These are phyloP conservation scores for Riparia riparia DNA, from an alignment of 2,113 vertebrate species.

Conservation along the genomic window DNA sequence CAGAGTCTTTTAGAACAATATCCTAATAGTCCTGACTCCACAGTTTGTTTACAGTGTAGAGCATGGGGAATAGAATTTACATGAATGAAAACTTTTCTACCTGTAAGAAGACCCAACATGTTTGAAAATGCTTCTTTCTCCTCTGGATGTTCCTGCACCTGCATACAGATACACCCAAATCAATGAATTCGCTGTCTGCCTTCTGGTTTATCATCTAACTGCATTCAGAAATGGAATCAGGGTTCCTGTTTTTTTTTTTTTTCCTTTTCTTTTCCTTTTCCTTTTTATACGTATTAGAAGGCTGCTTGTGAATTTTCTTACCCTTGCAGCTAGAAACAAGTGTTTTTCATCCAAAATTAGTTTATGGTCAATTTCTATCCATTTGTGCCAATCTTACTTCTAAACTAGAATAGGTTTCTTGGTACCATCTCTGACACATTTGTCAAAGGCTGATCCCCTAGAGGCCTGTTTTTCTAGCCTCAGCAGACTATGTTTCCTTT, in stretches of 20 bases:
- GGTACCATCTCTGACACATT: background rate
- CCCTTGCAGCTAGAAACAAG: background rate
- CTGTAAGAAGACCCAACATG: background rate
- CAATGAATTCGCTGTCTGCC: background rate
- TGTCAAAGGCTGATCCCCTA: background rate
- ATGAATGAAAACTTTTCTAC: background rate
- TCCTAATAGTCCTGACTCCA: fast-evolving
- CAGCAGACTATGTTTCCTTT: background rate
- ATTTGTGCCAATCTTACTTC: background rate
- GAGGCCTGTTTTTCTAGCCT: background rate
- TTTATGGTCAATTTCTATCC: background rate
- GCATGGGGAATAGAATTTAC: background rate
- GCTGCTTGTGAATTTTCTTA: background rate
- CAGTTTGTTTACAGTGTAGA: background rate
- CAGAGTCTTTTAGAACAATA: background rate
- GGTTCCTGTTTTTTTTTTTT: background rate
- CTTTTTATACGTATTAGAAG: background rate
- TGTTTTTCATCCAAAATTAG: background rate
- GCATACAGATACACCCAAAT: background rate
- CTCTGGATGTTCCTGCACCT: background rate
- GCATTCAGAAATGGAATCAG: background rate
- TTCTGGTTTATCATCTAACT: background rate
- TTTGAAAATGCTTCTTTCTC: background rate
- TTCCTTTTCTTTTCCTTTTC: no score
- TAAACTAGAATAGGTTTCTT: background rate